Percentiles rank a stretch among this genome's conserved stretches.
These are phyloP conservation scores for Chloroceryle aenea DNA, from an alignment of 2,113 vertebrate genomes.

Conservation along the genomic window DNA sequence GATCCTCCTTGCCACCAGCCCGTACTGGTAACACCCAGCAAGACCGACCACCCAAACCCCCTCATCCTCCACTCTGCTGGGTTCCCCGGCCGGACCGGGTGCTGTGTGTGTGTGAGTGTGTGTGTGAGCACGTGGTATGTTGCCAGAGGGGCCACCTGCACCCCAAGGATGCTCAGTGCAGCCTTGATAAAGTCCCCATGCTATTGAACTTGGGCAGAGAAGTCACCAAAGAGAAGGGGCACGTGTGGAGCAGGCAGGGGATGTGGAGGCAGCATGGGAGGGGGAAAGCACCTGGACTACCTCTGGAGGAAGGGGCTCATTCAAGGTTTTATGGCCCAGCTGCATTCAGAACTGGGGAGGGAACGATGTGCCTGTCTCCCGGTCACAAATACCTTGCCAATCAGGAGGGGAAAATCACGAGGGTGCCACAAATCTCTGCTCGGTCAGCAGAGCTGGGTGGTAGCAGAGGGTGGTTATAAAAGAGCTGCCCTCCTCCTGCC, in stretches of 20 bases:
- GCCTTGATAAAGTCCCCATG: not conserved
- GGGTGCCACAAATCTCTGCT: not conserved
- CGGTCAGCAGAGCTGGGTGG: not conserved
- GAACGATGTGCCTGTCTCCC: not conserved
- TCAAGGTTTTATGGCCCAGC: not conserved
- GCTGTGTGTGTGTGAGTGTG: not conserved
- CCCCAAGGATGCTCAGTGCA: not conserved
- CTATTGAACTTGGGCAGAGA: not conserved
- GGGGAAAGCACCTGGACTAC: not conserved
- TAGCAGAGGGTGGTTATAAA: not conserved
- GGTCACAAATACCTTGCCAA: accelerated
- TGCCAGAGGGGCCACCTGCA: not conserved
- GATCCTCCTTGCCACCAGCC: slow-evolving; percentile 78
- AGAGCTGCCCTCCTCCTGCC: not conserved
- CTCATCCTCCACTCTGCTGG: not conserved
- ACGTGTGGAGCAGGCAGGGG: not conserved
- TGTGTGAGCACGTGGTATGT: not conserved
- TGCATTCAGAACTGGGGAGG: not conserved
- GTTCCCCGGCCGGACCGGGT: not conserved
- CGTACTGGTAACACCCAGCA: slow-evolving; percentile 61
- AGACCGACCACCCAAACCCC: accelerated
- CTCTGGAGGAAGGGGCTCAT: accelerated
- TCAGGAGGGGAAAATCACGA: not conserved
- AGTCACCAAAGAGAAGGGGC: not conserved
- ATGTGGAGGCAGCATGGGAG: not conserved